Evolutionary conservation across 2,113 vertebrate species (phyloP).

Genomic region (Sinosuthora webbiana): DNA sequence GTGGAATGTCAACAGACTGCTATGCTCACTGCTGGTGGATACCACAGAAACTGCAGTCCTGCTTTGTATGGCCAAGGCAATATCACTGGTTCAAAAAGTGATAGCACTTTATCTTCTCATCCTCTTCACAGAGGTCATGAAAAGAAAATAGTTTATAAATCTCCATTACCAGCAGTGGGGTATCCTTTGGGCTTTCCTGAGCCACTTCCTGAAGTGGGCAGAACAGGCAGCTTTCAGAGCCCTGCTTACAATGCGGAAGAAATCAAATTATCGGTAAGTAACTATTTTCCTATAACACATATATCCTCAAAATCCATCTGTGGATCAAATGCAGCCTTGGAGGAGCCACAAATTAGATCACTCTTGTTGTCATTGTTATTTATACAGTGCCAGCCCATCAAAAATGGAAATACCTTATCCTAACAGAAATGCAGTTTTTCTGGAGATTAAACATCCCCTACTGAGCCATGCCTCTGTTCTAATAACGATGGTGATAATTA

Average conservation of each 20-base stretch:
- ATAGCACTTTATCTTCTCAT: not conserved
- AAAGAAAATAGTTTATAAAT: not conserved
- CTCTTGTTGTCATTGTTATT: not conserved
- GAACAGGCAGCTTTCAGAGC: not conserved
- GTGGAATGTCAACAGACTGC: not conserved
- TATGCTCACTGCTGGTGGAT: not conserved
- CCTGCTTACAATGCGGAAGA: slow-evolving; percentile 9
- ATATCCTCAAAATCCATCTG: not conserved
- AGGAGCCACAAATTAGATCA: not conserved
- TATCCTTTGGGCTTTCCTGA: not conserved
- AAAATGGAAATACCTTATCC: not conserved
- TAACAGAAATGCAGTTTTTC: not conserved
- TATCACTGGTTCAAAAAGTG: not conserved
- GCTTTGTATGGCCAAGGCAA: not conserved
- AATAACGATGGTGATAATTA: not conserved
- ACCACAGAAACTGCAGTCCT: not conserved
- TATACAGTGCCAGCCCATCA: not conserved
- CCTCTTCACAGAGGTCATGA: slow-evolving; percentile 15
- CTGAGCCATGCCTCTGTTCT: not conserved
- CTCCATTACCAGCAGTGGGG: not conserved
- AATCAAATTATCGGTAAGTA: slow-evolving; percentile 65
- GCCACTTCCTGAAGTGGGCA: not conserved
- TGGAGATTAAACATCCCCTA: not conserved
- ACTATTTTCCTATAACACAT: not conserved
- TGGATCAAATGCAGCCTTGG: not conserved